phyloP scores from a whole-genome alignment of 2,113 vertebrate species.

The Phocoena phocoena region DNA sequence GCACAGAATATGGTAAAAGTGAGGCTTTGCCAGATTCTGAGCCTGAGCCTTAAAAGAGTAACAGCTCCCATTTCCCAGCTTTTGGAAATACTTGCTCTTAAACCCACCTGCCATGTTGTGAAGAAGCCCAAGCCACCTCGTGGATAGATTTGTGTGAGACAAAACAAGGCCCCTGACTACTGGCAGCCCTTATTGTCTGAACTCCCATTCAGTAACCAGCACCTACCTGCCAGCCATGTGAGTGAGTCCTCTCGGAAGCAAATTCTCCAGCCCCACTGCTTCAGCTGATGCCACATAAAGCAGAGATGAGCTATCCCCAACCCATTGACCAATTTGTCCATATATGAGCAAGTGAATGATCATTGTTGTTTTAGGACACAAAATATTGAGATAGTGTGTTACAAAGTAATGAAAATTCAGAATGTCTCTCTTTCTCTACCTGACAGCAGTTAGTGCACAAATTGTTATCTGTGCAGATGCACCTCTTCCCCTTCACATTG shows the following conservation, averaged over 20 bases:
- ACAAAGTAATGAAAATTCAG: background rate
- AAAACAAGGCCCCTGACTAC: background rate
- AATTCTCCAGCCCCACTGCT: background rate
- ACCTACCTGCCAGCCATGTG: accelerated
- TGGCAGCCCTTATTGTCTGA: background rate
- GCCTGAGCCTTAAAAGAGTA: background rate
- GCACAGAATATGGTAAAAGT: background rate
- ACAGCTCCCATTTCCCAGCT: background rate
- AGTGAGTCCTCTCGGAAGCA: background rate
- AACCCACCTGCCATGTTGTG: too few relatives aligned
- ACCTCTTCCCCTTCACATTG: background rate
- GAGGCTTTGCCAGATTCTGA: background rate
- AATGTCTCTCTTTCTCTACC: background rate
- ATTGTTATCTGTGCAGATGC: background rate
- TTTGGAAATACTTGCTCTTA: background rate
- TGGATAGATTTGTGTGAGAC: too few relatives aligned
- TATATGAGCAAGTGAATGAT: background rate
- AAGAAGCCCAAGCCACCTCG: background rate
- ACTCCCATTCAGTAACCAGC: background rate
- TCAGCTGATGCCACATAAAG: background rate
- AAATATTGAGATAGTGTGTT: background rate
- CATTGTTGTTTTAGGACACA: background rate
- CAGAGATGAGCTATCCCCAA: background rate
- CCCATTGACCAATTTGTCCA: background rate
- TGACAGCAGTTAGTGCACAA: background rate